Evolutionary conservation across 2,888 invertebrate species (phyloP).

Genomic region (Metacarcinus magister): DNA sequence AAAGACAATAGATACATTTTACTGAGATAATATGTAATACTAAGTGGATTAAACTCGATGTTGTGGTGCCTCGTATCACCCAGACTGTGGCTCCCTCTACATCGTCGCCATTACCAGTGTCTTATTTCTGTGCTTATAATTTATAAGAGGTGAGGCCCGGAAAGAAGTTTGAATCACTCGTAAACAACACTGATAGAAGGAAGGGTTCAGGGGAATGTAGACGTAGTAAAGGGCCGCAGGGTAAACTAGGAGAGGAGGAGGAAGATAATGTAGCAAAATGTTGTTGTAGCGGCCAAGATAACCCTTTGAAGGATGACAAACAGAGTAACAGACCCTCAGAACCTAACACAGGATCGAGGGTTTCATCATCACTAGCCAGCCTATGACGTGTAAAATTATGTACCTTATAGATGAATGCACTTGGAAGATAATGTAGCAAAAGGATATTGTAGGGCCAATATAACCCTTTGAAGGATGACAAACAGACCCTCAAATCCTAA

Average conservation of each 20-base stretch:
- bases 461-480: too few species aligned
- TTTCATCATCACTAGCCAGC: too few species aligned
- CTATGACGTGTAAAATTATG: too few species aligned
- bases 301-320: too few species aligned
- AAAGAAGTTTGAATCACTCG: slow-evolving; percentile 67
- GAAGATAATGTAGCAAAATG: not conserved
- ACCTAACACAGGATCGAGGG: too few species aligned
- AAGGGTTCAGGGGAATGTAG: not conserved
- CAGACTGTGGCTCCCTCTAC: slow-evolving; percentile 70
- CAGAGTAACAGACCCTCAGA: too few species aligned
- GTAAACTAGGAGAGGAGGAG: not conserved
- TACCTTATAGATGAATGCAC: too few species aligned
- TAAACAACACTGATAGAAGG: not conserved
- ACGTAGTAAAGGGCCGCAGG: not conserved
- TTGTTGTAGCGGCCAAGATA: not conserved
- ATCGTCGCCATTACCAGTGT: slow-evolving; percentile 63
- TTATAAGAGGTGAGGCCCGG: slow-evolving; percentile 72
- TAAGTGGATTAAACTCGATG: not conserved
- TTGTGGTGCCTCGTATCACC: not conserved
- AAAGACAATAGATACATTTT: too few species aligned
- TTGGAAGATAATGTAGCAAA: too few species aligned
- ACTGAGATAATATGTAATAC: not conserved
- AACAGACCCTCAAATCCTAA: too few species aligned
- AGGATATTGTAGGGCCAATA: too few species aligned
- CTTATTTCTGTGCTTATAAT: slow-evolving; percentile 74